Evolutionary conservation across 2,888 invertebrate species (phyloP), one percentile per base, ranked within the genome.

Genomic region (Morpho deidamia): DNA sequence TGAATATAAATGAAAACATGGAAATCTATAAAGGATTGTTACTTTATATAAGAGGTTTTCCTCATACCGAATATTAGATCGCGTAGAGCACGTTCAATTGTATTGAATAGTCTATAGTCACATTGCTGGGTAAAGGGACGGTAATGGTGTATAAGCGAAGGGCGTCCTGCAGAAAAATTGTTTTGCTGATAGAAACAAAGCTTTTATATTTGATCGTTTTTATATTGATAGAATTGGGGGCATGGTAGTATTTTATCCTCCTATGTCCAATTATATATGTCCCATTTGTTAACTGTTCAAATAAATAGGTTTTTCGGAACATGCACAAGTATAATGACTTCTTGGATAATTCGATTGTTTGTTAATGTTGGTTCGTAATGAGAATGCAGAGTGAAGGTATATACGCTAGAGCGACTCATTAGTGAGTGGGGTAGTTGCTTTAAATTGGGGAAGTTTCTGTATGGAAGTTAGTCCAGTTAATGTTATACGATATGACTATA

Each of bases 81-180:
- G 7, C 39, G 39, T 7, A 11, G 39, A 72, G 70, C 76, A 74
- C 76, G 74, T 78, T 74, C 78, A 79, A 82, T 83, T 79, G 11
- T 79, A 82, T 83, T 81, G 80, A 78, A 81, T 75, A 75, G 78
- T 78, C 69, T 72, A 66, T 70, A 63, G 64, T 69, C 69, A 72
- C 68, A 11, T 49, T 33, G 44, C 41, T 45, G 50, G 32, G 11
- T 72, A 72, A 72, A 77, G 74, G 78, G 78, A 72, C 80, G 66
- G 74, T 82, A 84, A 85, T 82, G 76, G 77, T 78, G 81, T 83
- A 85, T 82, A 74, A 44, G 39, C n/a, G 77, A 70, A 71, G 69
- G 73, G 71, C 65, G 61, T 64, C 66, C 70, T 68, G 64, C 68
- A 72, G 69, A 82, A 81, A 83, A 83, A 83, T 78, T 80, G 78